Evolutionary conservation across 2,797 vertebrate genomes (phyloP).

Genomic region (Ispidina picta): DNA sequence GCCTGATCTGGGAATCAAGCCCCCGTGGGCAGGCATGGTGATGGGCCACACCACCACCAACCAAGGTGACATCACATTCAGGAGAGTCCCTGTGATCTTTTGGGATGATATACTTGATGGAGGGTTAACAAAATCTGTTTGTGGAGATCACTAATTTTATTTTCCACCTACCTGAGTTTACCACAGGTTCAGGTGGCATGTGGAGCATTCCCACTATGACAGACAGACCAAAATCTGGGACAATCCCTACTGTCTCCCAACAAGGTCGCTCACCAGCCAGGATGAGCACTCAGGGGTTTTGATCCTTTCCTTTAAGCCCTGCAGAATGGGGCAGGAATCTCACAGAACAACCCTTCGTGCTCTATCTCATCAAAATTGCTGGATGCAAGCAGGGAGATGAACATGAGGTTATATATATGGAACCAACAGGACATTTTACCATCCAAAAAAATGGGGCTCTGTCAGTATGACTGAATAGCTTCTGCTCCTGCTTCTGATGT

Average conservation of each 20-base stretch:
- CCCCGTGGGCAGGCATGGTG: background rate
- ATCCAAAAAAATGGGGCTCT: background rate
- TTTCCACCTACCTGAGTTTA: background rate
- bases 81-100: background rate
- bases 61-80: rapidly evolving
- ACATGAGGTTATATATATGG: background rate
- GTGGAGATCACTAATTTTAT: background rate
- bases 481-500: slow-evolving; percentile 6
- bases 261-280: background rate
- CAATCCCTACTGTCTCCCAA: background rate
- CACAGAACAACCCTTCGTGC: background rate
- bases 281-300: background rate
- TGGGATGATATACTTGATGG: background rate
- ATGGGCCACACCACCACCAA: background rate
- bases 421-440: slow-evolving; percentile 13
- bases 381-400: background rate
- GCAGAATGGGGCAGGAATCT: background rate
- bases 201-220: background rate
- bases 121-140: background rate
- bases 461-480: slow-evolving; percentile 14
- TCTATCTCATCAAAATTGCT: background rate
- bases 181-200: rapidly evolving
- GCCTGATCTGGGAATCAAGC: background rate
- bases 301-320: background rate
- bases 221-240: background rate